Evolutionary conservation across 2,113 vertebrate species (phyloP).

Genomic region (Phocoena sinus): DNA sequence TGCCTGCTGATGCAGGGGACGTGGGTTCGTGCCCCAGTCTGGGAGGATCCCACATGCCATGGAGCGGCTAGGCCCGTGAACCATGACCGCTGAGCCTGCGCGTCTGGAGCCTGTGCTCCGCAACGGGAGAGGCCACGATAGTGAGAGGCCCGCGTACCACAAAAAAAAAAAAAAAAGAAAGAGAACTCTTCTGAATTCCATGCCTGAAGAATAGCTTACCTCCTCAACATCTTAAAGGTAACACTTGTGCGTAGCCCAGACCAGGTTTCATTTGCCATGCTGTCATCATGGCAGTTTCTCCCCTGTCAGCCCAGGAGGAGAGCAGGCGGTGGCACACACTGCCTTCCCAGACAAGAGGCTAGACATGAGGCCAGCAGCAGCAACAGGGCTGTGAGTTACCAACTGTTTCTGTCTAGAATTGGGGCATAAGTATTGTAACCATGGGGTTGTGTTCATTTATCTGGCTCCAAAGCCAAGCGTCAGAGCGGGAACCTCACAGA

Average conservation of each 20-base stretch:
- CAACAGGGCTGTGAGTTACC: neutral
- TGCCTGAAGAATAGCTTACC: neutral
- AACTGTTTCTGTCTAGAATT: neutral
- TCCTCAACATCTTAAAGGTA: neutral
- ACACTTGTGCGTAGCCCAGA: neutral
- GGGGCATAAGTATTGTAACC: neutral
- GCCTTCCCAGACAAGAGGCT: neutral
- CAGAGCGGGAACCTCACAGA: neutral
- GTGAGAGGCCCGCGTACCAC: no score
- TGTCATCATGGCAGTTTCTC: neutral
- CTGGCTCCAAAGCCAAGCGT: neutral
- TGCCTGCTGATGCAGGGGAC: no score
- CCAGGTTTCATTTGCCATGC: neutral
- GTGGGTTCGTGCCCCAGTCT: no score
- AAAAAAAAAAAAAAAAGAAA: neutral
- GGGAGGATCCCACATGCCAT: no score
- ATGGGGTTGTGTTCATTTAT: neutral
- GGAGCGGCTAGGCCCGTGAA: no score
- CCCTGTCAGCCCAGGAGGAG: neutral
- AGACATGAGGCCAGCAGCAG: neutral
- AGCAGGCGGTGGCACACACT: accelerated
- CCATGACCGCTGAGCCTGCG: no score
- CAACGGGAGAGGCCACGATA: no score
- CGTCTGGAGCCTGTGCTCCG: no score
- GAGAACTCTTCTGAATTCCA: neutral